Evolutionary conservation across 2,888 invertebrate species (phyloP), one percentile per base, ranked within the genome.

Genomic region (Ametastegia equiseti): DNA sequence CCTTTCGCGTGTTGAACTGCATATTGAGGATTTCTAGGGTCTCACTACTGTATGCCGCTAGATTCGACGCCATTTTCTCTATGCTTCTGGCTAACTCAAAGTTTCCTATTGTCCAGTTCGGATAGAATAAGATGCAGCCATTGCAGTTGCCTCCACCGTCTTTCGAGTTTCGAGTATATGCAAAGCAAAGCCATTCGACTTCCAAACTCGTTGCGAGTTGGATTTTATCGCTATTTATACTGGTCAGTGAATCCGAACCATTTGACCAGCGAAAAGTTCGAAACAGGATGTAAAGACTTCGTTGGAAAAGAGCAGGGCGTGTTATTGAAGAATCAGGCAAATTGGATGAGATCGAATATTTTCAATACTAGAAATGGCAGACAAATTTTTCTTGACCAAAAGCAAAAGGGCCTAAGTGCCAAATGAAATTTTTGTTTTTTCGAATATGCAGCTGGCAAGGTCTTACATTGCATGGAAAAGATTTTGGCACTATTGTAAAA

Each of bases 1-100:
- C 50, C 15, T 75, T 75, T 45, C 45, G 73, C 60, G 71, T 57
- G 83, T 84, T 83, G 83, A 85, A 85, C 82, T 83, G 85, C 82
- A 83, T 81, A 84, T 84, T 85, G 83, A 81, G 83, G 84, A 82
- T 84, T 84, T 71, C 63, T 73, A 69, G 81, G 84, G 82, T 80
- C 79, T 80, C 45, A n/a, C 33, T 33, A 54, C 33, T 33, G 36
- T 19, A 54, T 11, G 33, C 50, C 33, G 33, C 15, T 75, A 30
- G 23, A 23, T 19, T 36, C 19, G 7, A 11, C n/a, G 33, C 23
- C 19, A 54, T 33, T 71, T 42, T 27, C 13, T 9, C 4, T 23
- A 15, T 23, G 13, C 15, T 71, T 13, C 6, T 27, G 27, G 13
- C 23, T 15, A 27, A 30, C 13, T 36, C 54, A 45, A 45, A 30